These are phyloP conservation scores for Pseudomyrmex pallidus DNA, from an alignment of 1,140 invertebrate genomes.

Conservation along the genomic window DNA sequence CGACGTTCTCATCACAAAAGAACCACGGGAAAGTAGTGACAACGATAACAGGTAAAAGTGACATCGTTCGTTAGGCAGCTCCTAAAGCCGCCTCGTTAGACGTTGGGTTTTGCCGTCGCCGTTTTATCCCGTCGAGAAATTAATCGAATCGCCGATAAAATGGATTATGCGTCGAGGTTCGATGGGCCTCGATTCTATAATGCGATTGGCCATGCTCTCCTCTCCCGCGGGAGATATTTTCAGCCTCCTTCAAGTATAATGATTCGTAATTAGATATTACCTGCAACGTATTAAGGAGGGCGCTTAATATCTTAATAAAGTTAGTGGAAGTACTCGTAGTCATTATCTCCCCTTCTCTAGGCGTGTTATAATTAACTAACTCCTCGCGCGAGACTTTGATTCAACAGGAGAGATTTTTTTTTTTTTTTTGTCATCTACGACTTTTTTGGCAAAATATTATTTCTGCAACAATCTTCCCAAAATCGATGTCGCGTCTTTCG, in stretches of 20 bases:
- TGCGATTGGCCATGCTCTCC: conserved; percentile 60
- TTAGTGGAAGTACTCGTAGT: conserved; percentile 53
- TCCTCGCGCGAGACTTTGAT: conserved; percentile 15
- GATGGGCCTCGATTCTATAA: conserved; percentile 66
- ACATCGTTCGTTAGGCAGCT: conserved; percentile 56
- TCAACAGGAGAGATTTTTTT: conserved; percentile 38
- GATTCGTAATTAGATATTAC: conserved; percentile 64
- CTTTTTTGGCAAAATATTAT: neutral
- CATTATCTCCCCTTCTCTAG: conserved; percentile 21
- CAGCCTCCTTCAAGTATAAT: conserved; percentile 64
- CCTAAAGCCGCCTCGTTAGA: conserved; percentile 63
- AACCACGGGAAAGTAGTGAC: conserved; percentile 36
- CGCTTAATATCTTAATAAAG: conserved; percentile 56
- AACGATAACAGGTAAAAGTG: conserved; percentile 57
- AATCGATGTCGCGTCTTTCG: neutral
- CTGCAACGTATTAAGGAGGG: conserved; percentile 54
- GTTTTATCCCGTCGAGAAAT: conserved; percentile 64
- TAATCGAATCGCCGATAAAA: conserved; percentile 69
- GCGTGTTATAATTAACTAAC: conserved; percentile 53
- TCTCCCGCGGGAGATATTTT: conserved; percentile 51
- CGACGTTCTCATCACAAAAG: conserved; percentile 32
- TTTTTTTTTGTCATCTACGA: conserved; percentile 30
- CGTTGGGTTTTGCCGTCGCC: conserved; percentile 56
- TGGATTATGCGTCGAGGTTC: conserved; percentile 67
- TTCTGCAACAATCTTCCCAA: neutral